Conservation (phyloP, 2,888 invertebrate genomes). For the Homarus gammarus region DNA sequence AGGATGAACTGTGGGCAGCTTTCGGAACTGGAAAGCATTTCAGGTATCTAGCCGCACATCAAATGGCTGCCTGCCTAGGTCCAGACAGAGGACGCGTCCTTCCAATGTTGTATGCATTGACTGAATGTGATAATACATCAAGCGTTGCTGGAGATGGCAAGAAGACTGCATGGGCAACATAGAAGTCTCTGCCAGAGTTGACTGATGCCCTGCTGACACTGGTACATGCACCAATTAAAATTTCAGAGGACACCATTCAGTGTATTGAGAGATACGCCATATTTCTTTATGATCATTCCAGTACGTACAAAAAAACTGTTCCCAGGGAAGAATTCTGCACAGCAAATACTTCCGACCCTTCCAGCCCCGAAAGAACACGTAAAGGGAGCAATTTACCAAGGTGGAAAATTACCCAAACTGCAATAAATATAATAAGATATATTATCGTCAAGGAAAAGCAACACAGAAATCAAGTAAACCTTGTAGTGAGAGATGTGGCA, state of each 20-base stretch:
- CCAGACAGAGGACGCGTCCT: slow-evolving; percentile 16
- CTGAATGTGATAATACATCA: slow-evolving; percentile 20
- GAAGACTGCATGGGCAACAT: slow-evolving; percentile 10
- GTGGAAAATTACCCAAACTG: too few relatives aligned
- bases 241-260: slow-evolving; percentile 1
- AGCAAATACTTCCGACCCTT: too few relatives aligned
- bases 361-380: too few relatives aligned
- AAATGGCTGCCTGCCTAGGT: slow-evolving; percentile 23
- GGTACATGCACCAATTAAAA: neutral
- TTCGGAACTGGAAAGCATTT: neutral
- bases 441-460: too few relatives aligned
- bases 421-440: too few relatives aligned
- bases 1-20: slow-evolving; percentile 8
- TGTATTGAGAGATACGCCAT: slow-evolving; percentile 1
- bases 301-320: neutral
- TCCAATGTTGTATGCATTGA: neutral
- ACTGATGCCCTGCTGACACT: slow-evolving; percentile 9
- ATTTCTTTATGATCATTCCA: slow-evolving; percentile 6
- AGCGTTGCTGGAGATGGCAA: neutral
- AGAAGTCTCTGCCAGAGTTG: slow-evolving; percentile 5
- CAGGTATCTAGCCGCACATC: neutral
- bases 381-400: too few relatives aligned
- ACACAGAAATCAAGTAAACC: too few relatives aligned
- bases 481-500: too few relatives aligned
- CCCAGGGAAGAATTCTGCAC: neutral